phyloP scores from a whole-genome alignment of 2,888 invertebrate species.

The Megastigmus dorsalis region DNA sequence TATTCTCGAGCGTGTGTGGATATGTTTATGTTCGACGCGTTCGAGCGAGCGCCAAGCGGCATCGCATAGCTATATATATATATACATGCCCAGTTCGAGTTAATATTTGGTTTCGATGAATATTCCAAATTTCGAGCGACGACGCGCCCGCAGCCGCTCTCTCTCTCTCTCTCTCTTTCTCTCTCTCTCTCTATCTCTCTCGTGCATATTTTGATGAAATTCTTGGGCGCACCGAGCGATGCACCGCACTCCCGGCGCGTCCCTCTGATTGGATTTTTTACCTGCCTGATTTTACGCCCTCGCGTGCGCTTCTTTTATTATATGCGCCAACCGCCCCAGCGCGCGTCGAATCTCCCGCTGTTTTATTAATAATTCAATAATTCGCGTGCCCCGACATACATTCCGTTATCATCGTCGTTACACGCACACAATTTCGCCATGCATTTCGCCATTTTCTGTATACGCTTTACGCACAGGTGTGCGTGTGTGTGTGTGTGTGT shows the following conservation, averaged over 20 bases:
- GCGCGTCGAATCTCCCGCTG: not conserved
- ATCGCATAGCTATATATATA: not conserved
- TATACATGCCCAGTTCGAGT: not conserved
- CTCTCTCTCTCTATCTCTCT: too few relatives aligned
- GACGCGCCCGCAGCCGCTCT: too few relatives aligned
- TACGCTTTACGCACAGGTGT: too few relatives aligned
- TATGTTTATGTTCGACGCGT: slow-evolving; percentile 38
- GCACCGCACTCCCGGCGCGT: not conserved
- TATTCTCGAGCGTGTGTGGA: not conserved
- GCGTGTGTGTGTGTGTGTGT: too few relatives aligned
- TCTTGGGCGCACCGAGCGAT: slow-evolving; percentile 1
- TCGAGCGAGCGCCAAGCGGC: slow-evolving; percentile 10
- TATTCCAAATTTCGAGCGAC: slow-evolving; percentile 37
- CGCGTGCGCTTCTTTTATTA: not conserved
- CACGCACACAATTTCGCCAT: too few relatives aligned
- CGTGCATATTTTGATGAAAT: slow-evolving; percentile 39
- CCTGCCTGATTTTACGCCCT: too few relatives aligned
- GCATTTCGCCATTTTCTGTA: too few relatives aligned
- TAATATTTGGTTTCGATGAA: slow-evolving; percentile 48
- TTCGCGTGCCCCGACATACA: not conserved
- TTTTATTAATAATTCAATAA: slow-evolving; percentile 2
- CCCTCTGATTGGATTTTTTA: not conserved
- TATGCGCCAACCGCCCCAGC: too few relatives aligned
- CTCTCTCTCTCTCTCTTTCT: too few relatives aligned
- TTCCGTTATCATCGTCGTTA: too few relatives aligned